These are phyloP conservation scores for Brachionichthys hirsutus DNA, from an alignment of 2,113 vertebrate species.

Conservation along the genomic window DNA sequence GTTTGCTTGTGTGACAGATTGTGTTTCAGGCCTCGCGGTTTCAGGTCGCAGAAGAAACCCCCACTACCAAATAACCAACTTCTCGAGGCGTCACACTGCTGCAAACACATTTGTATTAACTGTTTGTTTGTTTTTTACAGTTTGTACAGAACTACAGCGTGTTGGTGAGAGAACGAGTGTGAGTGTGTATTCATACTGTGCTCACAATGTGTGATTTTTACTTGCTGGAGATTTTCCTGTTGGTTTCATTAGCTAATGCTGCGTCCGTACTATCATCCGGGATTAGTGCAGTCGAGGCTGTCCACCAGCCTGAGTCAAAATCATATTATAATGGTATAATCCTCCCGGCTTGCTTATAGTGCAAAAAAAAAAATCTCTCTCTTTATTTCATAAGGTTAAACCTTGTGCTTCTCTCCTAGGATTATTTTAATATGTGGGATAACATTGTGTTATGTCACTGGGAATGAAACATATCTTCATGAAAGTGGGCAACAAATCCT, in stretches of 20 bases:
- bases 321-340: constrained; percentile 55
- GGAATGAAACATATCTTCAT: constrained; percentile 61
- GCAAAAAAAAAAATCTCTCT: constrained; percentile 40
- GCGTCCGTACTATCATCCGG: constrained; percentile 35
- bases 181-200: constrained; percentile 6
- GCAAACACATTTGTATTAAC: too few species aligned
- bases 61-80: too few species aligned
- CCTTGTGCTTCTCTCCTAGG: constrained; percentile 43
- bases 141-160: neutral
- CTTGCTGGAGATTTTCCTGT: constrained; percentile 26
- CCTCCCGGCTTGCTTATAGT: constrained; percentile 30
- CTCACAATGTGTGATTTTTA: constrained; percentile 14
- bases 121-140: too few species aligned
- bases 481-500: constrained; percentile 65
- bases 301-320: constrained; percentile 48
- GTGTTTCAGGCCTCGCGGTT: constrained; percentile 8
- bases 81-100: too few species aligned
- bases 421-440: constrained; percentile 71
- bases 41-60: neutral
- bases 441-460: constrained; percentile 69
- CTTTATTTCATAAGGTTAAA: constrained; percentile 68
- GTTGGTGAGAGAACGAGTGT: neutral
- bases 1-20: constrained; percentile 27
- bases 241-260: constrained; percentile 64
- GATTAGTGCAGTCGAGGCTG: constrained; percentile 49